Evolutionary conservation across 2,113 vertebrate genomes (phyloP).

Genomic region (Lethenteron reissneri): DNA sequence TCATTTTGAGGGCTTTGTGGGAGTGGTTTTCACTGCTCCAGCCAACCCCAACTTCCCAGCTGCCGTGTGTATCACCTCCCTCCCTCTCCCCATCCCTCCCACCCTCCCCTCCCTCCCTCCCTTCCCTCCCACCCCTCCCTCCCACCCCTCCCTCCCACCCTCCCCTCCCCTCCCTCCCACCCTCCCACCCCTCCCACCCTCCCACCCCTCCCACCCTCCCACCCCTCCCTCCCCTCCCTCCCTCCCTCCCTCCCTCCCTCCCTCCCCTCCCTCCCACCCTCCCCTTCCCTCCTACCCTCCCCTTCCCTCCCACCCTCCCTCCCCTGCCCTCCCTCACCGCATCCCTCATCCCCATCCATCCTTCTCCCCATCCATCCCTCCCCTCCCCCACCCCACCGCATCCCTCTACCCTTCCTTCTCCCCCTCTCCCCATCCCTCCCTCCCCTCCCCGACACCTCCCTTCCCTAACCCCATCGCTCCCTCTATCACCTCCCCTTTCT

Average conservation of each 20-base stretch:
- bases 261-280: neutral
- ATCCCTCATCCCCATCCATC: neutral
- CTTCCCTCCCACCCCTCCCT: no score
- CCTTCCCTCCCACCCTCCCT: neutral
- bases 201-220: neutral
- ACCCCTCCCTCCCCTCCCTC: neutral
- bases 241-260: neutral
- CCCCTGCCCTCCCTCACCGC: neutral
- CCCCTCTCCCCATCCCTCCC: neutral
- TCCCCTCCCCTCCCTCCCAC: neutral
- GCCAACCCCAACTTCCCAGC: no score
- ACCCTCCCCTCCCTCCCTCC: no score
- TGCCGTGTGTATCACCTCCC: no score
- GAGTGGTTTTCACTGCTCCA: no score
- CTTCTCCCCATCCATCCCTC: neutral
- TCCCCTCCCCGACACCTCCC: neutral
- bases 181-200: neutral
- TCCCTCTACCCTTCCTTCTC: neutral
- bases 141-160: no score
- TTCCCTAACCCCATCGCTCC: neutral
- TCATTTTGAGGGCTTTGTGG: no score
- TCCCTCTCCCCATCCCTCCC: no score
- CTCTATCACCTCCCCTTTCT: neutral
- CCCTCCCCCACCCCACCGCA: neutral
- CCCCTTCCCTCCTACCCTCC: no score